Evolutionary conservation across 2,888 invertebrate genomes (phyloP).

Genomic region (Pyrocoelia pectoralis): DNA sequence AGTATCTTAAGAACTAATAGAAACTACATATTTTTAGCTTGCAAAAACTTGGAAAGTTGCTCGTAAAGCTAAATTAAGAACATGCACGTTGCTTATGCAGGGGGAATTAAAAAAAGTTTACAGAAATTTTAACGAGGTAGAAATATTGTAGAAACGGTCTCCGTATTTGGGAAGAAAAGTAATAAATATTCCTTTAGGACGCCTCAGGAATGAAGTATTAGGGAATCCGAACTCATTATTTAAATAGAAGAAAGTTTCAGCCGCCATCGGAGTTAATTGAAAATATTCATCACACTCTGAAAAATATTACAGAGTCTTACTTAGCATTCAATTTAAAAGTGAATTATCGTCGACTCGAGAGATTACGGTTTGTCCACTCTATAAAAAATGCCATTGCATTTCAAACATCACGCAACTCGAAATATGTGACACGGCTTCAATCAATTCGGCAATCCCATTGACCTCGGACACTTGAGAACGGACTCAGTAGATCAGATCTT

Average conservation of each 20-base stretch:
- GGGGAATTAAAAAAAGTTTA: background rate
- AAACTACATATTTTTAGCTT: too few relatives aligned
- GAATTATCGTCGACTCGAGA: constrained; percentile 17
- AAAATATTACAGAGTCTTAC: constrained; percentile 9
- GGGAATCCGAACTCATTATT: constrained; percentile 27
- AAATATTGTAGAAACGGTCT: background rate
- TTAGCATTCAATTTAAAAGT: constrained; percentile 10
- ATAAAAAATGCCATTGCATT: constrained; percentile 5
- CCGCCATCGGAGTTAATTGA: constrained; percentile 26
- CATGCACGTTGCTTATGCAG: background rate
- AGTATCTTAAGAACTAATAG: too few relatives aligned
- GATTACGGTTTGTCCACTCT: background rate
- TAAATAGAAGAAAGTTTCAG: constrained; percentile 20
- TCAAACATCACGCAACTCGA: background rate
- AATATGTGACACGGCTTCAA: constrained; percentile 19
- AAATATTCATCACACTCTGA: constrained; percentile 29
- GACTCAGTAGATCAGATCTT: constrained; percentile 13
- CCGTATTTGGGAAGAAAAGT: constrained; percentile 11
- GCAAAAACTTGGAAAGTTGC: background rate
- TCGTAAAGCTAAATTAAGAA: background rate
- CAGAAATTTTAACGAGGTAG: background rate
- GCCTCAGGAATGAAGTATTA: constrained; percentile 26
- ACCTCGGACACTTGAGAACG: constrained; percentile 18
- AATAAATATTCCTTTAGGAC: constrained; percentile 22
- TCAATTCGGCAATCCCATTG: constrained; percentile 18